Percentiles rank a stretch among this genome's conserved stretches.
phyloP scores from a whole-genome alignment of 2,797 vertebrate genomes.

The Parambassis ranga region DNA sequence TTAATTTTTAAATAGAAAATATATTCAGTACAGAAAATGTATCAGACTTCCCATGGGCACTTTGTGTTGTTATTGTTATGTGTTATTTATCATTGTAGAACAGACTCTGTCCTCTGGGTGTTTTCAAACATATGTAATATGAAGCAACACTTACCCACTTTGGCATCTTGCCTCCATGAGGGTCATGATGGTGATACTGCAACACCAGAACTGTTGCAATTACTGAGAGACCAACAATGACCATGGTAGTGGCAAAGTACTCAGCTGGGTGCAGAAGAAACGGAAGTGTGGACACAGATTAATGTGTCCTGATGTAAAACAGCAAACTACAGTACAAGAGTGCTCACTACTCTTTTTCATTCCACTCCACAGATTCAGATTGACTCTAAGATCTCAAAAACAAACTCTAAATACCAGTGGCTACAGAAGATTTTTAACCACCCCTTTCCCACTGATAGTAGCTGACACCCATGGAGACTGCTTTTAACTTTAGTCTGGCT shows the following conservation, averaged over 20 bases:
- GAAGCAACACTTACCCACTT: conserved; percentile 77
- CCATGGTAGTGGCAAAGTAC: conserved; percentile 83
- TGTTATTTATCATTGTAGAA: no score
- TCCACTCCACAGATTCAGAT: background rate
- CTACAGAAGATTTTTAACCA: background rate
- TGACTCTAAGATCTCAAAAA: conserved; percentile 2
- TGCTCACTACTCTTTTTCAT: background rate
- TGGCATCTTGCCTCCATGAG: conserved; percentile 80
- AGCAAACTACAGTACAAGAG: background rate
- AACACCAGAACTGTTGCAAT: conserved; percentile 82
- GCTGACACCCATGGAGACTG: conserved; percentile 10
- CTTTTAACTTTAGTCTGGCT: conserved; percentile 47
- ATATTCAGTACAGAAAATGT: no score
- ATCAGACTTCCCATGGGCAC: no score
- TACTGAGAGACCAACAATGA: conserved; percentile 81
- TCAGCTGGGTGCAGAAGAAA: conserved; percentile 61
- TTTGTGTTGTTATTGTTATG: background rate
- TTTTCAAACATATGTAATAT: no score
- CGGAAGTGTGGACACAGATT: background rate
- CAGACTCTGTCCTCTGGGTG: no score
- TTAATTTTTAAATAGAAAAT: no score
- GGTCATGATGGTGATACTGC: conserved; percentile 82
- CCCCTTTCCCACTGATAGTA: background rate
- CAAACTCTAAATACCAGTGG: background rate
- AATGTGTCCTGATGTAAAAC: background rate